Conservation (phyloP, 1,140 invertebrate species). For the Nasonia longicornis region DNA sequence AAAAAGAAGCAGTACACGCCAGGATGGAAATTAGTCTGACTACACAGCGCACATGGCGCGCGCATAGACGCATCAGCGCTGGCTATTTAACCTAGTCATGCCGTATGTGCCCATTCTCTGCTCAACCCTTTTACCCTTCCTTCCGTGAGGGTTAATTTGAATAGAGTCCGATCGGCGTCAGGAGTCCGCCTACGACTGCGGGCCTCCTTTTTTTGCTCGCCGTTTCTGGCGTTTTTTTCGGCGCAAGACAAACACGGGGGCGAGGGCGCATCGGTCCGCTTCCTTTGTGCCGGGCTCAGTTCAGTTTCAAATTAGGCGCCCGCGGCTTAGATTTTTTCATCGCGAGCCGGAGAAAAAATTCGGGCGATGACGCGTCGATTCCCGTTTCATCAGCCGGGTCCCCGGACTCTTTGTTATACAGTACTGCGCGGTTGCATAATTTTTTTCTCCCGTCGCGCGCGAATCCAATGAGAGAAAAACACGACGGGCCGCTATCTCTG, state of each 20-base stretch:
- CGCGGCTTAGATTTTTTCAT: constrained; percentile 20
- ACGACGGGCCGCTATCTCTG: neutral
- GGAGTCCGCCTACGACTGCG: constrained; percentile 61
- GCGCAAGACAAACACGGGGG: constrained; percentile 1
- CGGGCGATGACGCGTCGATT: constrained; percentile 11
- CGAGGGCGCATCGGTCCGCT: neutral
- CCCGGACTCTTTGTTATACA: constrained; percentile 12
- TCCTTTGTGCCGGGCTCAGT: neutral
- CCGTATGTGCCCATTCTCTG: constrained; percentile 54
- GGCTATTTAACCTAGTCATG: constrained; percentile 61
- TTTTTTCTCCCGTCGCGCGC: constrained; percentile 8
- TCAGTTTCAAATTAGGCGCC: neutral
- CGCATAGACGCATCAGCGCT: constrained; percentile 44
- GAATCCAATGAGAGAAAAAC: too few relatives aligned
- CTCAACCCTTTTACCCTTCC: constrained; percentile 51
- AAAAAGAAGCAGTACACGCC: constrained; percentile 41
- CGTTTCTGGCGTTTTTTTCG: neutral
- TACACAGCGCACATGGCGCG: constrained; percentile 50
- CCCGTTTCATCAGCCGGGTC: constrained; percentile 28
- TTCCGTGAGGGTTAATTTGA: constrained; percentile 68
- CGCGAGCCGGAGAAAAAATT: neutral
- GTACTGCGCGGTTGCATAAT: neutral
- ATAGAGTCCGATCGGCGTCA: constrained; percentile 56
- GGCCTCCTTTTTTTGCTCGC: constrained; percentile 43
- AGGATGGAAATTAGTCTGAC: constrained; percentile 44